Base-by-base conservation (phyloP, 2,888 invertebrate species). In the Beris morrisii region DNA sequence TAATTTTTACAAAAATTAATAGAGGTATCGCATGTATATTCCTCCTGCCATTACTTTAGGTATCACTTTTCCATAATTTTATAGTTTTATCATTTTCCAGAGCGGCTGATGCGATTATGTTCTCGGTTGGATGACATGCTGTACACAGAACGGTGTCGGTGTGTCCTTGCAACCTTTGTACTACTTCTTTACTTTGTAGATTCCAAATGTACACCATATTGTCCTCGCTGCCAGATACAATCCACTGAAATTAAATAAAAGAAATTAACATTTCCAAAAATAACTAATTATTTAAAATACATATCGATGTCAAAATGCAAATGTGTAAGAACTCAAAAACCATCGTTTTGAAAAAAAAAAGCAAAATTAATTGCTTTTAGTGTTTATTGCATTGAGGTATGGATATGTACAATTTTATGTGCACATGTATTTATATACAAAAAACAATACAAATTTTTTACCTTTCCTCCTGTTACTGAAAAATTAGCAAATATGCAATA, bases 401-500 rank as follows among this genome's bases (percentile, higher is more conserved):
- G 1, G 50, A 22, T 22, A 22, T 22, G 22, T 9, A 15, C 15
- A 52, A 52, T 52, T 30, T 7, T 46, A 57, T 45, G 43, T 43
- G n/a, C 31, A 4, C 55, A 31, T 38, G 38, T 38, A 3, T 12
- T 52, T 9, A 30, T 56, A 45, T 66, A 44, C 45, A 65, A 32
- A 7, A 45, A 64, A 44, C 28, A n/a, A 15, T 22, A 6, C 31
- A 30, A 74, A 38, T 9, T 38, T 38, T 79, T 75, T 79, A 93
- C 95, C 88, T 99, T 99, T 78, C 99, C 99, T 67, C 99, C 99
- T 13, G 99, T 99, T 6, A 99, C 98, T 44, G 98, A 99, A 81
- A 99, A 99, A 82, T 99, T 99, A 56, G 99, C 98, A 80, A 99
- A 99, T 80, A 99, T 96, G 80, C 99, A 99, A 82, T 97, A 99